Percentiles rank a stretch among this genome's conserved stretches.
These are phyloP conservation scores for Cygnus olor DNA, from an alignment of 2,797 vertebrate genomes.

Conservation along the genomic window DNA sequence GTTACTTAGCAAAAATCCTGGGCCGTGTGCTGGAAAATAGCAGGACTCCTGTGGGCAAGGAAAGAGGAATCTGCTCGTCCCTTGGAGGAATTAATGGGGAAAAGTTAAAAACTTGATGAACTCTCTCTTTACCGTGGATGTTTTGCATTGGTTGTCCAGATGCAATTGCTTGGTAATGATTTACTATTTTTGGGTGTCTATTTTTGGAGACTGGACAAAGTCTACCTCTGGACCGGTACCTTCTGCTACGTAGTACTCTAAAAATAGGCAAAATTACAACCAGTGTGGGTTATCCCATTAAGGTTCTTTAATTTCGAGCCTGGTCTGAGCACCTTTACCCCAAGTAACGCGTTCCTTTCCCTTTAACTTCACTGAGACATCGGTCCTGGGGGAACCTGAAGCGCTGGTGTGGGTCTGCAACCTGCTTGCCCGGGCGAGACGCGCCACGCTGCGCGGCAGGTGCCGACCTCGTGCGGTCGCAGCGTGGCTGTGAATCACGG, in stretches of 20 bases:
- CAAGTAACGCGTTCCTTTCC: fast-evolving
- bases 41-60: background rate
- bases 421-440: background rate
- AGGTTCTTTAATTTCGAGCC: background rate
- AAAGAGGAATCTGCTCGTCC: background rate
- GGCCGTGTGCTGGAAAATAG: slow-evolving; percentile 1
- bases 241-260: no score
- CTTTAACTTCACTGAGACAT: background rate
- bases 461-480: background rate
- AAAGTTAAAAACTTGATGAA: background rate
- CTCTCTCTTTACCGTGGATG: background rate
- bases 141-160: background rate
- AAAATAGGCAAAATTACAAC: no score
- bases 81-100: background rate
- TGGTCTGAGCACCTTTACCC: background rate
- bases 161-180: background rate
- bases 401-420: background rate
- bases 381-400: background rate
- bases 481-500: background rate
- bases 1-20: background rate
- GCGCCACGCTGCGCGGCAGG: background rate
- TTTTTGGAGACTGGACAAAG: background rate
- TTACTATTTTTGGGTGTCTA: background rate
- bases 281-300: fast-evolving
- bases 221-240: background rate